These are phyloP conservation scores for Patella ulyssiponensis DNA, from an alignment of 2,888 invertebrate species.

Conservation along the genomic window DNA sequence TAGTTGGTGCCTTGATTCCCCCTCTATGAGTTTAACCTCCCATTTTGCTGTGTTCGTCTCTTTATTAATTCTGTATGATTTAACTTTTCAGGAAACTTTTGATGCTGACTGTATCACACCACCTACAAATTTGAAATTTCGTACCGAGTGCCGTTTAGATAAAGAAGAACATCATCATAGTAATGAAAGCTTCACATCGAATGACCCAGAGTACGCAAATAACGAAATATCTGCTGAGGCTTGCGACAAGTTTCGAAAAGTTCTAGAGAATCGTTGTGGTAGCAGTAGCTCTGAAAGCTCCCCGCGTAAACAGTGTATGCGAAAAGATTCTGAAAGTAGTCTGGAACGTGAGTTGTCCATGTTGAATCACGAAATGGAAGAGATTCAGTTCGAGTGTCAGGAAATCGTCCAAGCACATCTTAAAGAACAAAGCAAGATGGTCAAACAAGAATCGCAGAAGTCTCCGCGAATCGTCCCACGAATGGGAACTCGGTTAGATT, in stretches of 20 bases:
- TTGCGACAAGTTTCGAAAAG: conserved; percentile 65
- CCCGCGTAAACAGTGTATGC: conserved; percentile 42
- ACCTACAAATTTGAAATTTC: conserved; percentile 26
- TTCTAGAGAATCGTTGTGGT: conserved; percentile 62
- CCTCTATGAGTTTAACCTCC: too few relatives aligned
- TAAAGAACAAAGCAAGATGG: conserved; percentile 37
- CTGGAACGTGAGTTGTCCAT: conserved; percentile 76
- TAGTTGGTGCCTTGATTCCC: too few relatives aligned
- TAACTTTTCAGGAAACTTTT: conserved; percentile 59
- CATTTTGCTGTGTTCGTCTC: background rate
- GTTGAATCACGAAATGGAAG: conserved; percentile 77
- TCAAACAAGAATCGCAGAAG: conserved; percentile 47
- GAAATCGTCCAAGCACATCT: conserved; percentile 71
- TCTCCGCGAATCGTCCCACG: conserved; percentile 67
- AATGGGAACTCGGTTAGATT: conserved; percentile 69
- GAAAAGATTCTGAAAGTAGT: conserved; percentile 66
- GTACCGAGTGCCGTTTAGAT: conserved; percentile 45
- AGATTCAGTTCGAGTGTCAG: conserved; percentile 74
- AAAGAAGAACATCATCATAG: conserved; percentile 69
- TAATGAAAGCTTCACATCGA: conserved; percentile 65
- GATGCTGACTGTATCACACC: conserved; percentile 59
- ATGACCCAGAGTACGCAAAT: conserved; percentile 43
- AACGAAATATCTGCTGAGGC: conserved; percentile 62
- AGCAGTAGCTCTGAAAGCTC: conserved; percentile 29
- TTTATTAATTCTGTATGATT: conserved; percentile 11